phyloP scores from a whole-genome alignment of 2,888 invertebrate genomes.

The Oligia strigilis region DNA sequence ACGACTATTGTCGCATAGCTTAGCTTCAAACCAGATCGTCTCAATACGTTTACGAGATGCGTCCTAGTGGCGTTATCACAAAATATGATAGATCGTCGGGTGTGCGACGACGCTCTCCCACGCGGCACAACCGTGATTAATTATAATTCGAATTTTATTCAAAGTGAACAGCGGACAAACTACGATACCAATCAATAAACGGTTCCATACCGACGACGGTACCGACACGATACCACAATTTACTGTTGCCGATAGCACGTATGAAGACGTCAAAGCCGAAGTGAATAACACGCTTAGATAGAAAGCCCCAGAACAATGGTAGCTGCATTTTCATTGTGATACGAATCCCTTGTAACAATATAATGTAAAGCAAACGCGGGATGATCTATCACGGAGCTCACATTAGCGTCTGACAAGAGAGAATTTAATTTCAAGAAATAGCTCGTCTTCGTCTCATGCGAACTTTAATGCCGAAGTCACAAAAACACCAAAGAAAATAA shows the following conservation, averaged over 20 bases:
- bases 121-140: slow-evolving; percentile 89
- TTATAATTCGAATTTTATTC: slow-evolving; percentile 91
- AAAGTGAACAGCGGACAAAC: slow-evolving; percentile 90
- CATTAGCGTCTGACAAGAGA: slow-evolving; percentile 46
- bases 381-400: slow-evolving; percentile 69
- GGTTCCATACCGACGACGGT: slow-evolving; percentile 89
- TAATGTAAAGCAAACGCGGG: slow-evolving; percentile 72
- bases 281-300: slow-evolving; percentile 83
- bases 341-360: slow-evolving; percentile 74
- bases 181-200: slow-evolving; percentile 91
- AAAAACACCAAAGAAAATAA: slow-evolving; percentile 40
- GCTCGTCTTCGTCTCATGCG: background rate
- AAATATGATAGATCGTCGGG: slow-evolving; percentile 90
- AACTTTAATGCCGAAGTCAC: slow-evolving; percentile 6
- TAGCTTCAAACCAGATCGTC: slow-evolving; percentile 82
- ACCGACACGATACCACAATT: slow-evolving; percentile 90
- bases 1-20: slow-evolving; percentile 81
- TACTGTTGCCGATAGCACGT: slow-evolving; percentile 86
- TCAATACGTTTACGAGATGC: slow-evolving; percentile 87
- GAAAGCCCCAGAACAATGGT: slow-evolving; percentile 84
- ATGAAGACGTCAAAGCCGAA: slow-evolving; percentile 88
- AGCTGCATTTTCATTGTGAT: slow-evolving; percentile 83
- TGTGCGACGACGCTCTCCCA: slow-evolving; percentile 88
- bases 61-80: slow-evolving; percentile 89
- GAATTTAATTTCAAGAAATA: slow-evolving; percentile 33